Evolutionary conservation across 2,797 vertebrate species (phyloP).

Genomic region (Paramormyrops hopkinsi): DNA sequence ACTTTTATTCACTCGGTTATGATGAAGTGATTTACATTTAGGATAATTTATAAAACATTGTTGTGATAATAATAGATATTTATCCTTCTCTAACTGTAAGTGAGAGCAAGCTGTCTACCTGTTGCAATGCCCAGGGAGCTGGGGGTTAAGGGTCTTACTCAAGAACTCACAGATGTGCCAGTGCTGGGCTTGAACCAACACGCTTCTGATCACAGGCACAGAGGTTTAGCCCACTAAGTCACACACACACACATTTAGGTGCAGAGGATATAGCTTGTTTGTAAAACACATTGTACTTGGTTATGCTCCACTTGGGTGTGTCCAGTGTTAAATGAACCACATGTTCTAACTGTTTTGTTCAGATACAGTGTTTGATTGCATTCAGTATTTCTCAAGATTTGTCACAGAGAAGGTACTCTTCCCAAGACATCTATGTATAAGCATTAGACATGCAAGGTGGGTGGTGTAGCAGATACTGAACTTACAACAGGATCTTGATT

Average conservation of each 20-base stretch:
- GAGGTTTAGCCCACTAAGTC: background rate
- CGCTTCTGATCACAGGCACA: background rate
- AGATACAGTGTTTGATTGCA: background rate
- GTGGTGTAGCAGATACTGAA: background rate
- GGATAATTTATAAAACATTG: background rate
- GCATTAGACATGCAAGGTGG: background rate
- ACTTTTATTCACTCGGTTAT: background rate
- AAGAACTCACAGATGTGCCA: background rate
- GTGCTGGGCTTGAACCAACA: background rate
- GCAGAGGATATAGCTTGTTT: background rate
- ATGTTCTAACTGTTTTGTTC: background rate
- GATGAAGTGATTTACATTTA: background rate
- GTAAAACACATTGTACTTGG: background rate
- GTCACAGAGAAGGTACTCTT: background rate
- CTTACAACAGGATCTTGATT: background rate
- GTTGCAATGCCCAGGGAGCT: background rate
- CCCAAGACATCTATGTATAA: background rate
- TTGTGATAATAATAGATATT: background rate
- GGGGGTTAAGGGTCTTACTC: background rate
- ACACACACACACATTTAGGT: background rate
- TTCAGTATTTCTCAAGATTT: background rate
- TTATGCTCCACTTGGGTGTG: background rate
- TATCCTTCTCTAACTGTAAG: background rate
- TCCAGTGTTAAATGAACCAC: background rate
- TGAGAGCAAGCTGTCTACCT: background rate